A percentile compares a stretch with the other conserved stretches of the same genome.
Evolutionary conservation across 2,113 vertebrate species (phyloP).

Genomic region (Antigone vipio): DNA sequence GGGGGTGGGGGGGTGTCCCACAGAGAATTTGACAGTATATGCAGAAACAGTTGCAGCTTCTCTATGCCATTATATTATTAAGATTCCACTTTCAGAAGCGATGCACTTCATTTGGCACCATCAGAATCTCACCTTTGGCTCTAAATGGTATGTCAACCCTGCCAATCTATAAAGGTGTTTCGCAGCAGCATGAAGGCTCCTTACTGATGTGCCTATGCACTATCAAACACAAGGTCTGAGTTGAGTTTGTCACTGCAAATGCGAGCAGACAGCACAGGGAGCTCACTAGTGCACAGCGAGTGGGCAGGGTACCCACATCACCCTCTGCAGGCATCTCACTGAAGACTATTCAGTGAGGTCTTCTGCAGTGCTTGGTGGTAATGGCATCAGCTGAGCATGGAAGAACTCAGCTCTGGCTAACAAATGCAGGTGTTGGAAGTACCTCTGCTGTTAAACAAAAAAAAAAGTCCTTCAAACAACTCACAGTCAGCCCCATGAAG

Average conservation of each 20-base stretch:
- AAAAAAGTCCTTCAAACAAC: neutral
- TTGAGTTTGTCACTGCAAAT: neutral
- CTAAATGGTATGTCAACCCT: neutral
- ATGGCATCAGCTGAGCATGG: neutral
- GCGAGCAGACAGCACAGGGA: accelerated
- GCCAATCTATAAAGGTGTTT: neutral
- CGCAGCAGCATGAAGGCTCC: neutral
- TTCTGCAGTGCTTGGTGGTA: neutral
- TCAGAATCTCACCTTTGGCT: neutral
- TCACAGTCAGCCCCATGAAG: neutral
- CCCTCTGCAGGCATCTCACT: neutral
- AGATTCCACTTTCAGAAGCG: neutral
- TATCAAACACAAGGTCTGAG: neutral
- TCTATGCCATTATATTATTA: neutral
- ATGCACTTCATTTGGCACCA: neutral
- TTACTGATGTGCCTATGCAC: neutral
- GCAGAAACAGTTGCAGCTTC: neutral
- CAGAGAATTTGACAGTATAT: neutral
- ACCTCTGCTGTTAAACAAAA: neutral
- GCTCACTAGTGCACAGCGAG: neutral
- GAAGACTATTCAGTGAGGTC: neutral
- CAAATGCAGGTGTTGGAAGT: neutral
- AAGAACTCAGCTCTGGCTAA: neutral
- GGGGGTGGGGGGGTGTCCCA: neutral
- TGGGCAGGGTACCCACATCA: neutral